Base-by-base conservation (phyloP, 1,140 invertebrate species). In the Drosophila pachea region DNA sequence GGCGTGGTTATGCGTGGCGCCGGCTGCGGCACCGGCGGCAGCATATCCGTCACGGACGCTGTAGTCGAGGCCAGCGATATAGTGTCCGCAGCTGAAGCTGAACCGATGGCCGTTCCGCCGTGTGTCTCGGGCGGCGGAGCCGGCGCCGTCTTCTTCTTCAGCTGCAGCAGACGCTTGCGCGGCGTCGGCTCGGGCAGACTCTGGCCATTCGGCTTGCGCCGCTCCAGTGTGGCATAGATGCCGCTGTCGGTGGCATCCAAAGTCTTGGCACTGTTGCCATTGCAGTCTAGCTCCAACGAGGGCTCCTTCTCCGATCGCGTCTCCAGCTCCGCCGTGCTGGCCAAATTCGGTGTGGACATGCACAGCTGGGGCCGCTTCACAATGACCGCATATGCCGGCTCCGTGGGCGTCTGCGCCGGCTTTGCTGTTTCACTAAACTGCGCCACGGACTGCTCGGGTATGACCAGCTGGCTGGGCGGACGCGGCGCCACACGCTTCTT, bases 401-500 rank as follows among this genome's bases (percentile, higher is more conserved):
- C 70, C 11, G 63, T 40, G 5, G 6, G 1, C 12, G 35, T 33
- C n/a, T 22, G 48, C 6, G 8, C 6, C 12, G 40, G 22, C 22
- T 22, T 14, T 2, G 40, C 4, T 5, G 48, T 31, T 7, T 38
- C 43, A 7, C 43, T 73, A 45, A 53, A 67, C 47, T 78, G 73
- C 29, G 74, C 56, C 22, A 83, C 74, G 0, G 76, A 73, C 6
- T 82, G 84, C 68, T 89, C 88, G 3, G 86, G 88, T 14, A 87
- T 89, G 45, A 66, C 73, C 35, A 74, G 53, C 58, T 89, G 87
- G 59, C 84, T 89, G 7, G 89, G 89, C 4, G 89, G 89, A 8
- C 89, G 63, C 2, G 89, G 89, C 11, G 89, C 89, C 0, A 74
- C 48, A 7, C 89, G 84, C 73, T 89, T 89, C 61, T 89, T 89